Evolutionary conservation across 2,888 invertebrate species (phyloP).

Genomic region (Ceraclea dissimilis): DNA sequence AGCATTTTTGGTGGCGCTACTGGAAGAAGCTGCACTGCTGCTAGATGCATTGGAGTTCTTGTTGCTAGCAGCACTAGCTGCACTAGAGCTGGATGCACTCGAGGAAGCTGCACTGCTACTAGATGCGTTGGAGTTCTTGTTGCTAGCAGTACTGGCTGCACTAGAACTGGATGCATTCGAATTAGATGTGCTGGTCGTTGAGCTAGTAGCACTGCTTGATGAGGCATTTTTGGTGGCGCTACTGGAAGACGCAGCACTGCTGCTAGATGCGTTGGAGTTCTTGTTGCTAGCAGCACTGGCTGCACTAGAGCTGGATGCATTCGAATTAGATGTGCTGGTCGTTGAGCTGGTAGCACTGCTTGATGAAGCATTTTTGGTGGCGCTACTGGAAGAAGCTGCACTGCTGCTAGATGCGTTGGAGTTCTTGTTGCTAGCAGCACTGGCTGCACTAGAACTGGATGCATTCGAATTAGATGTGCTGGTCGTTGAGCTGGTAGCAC

Average conservation of each 20-base stretch:
- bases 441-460: slow-evolving; percentile 1
- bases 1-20: neutral
- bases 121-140: no score
- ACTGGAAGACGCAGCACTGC: neutral
- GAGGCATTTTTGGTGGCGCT: no score
- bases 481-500: neutral
- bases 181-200: neutral
- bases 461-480: neutral
- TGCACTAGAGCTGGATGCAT: neutral
- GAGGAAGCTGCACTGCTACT: neutral
- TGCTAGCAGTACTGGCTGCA: neutral
- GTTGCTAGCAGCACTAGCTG: neutral
- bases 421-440: neutral
- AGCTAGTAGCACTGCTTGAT: neutral
- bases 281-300: neutral
- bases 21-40: neutral
- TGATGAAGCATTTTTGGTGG: neutral
- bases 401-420: no score
- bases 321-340: neutral
- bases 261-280: neutral
- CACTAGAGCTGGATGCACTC: no score
- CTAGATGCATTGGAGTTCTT: neutral
- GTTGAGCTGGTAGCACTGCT: neutral
- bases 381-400: neutral
- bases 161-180: neutral